phyloP scores from a whole-genome alignment of 2,797 vertebrate species.

The Rallus crepitans region DNA sequence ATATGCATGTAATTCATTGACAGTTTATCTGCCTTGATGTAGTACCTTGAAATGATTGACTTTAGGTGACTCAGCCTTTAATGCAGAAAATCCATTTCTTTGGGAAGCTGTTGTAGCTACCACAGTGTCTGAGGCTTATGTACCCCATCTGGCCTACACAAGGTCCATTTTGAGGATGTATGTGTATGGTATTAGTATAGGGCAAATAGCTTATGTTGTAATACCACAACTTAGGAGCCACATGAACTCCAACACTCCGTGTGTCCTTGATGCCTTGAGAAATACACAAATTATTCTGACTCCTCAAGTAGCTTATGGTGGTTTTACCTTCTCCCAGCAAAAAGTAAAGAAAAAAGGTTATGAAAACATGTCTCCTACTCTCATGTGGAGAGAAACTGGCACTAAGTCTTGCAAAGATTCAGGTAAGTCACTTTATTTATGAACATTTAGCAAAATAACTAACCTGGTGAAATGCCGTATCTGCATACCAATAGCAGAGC shows the following conservation, averaged over 20 bases:
- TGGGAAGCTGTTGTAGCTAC: not conserved
- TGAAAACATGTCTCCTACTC: not conserved
- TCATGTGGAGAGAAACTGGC: not conserved
- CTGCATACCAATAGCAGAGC: not conserved
- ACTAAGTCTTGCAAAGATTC: not conserved
- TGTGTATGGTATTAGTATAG: not conserved
- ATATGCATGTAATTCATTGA: not conserved
- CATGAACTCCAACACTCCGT: not conserved
- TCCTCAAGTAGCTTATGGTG: not conserved
- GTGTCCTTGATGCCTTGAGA: not conserved
- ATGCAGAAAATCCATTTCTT: not conserved
- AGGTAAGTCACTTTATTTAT: not conserved
- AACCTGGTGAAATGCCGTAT: not conserved
- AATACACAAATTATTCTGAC: not conserved
- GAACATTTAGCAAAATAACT: not conserved
- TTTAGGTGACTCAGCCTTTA: not conserved
- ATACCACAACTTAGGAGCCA: not conserved
- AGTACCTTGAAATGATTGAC: not conserved
- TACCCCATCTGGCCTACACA: not conserved
- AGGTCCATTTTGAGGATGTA: not conserved
- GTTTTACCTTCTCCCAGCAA: not conserved
- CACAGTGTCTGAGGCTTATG: not conserved
- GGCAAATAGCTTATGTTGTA: not conserved
- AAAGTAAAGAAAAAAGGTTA: not conserved
- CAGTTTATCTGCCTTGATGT: not conserved